Base-by-base conservation (phyloP, 2,888 invertebrate species). In the Aporophyla nigra region DNA sequence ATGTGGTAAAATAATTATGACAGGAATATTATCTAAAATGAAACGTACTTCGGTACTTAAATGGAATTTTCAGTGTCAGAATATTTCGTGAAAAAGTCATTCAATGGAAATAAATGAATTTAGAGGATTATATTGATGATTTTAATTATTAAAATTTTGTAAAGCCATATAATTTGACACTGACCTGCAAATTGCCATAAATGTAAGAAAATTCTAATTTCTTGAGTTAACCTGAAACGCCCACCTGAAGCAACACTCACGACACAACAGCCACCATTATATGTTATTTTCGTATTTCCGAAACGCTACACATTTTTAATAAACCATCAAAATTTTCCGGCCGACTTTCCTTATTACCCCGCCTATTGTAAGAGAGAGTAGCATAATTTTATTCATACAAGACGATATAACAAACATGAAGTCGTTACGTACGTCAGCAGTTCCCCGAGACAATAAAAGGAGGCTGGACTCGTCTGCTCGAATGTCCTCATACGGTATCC, bases 391-490 rank as follows among this genome's bases (percentile, higher is more conserved):
- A 93, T 94, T 93, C 93, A 92, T 92, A 92, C 91, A 87, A 85
- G 83, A 87, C 89, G 87, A 91, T 93, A 94, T 92, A 94, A 94
- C 93, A 94, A 93, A 94, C 92, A 93, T 89, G 92, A 88, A 89
- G 89, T 89, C 90, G 92, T 92, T 92, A 90, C 91, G 90, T 90
- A 93, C 92, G 94, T 95, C 94, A 95, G 94, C 95, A 95, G 91
- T 95, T 93, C 91, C 89, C 84, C 80, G 89, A 94, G 93, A 95
- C 94, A 95, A 95, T 96, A 96, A 95, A 95, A 94, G 88, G 90
- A 93, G 92, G 93, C 96, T 87, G 96, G 96, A 97, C 96, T 93
- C 93, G 93, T 94, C 94, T 94, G 92, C 91, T 92, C 93, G 93
- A 94, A 94, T 94, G 95, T 94, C 95, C 95, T 93, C 91, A 80